Percentiles rank a stretch among this genome's conserved stretches.
phyloP scores from a whole-genome alignment of 2,797 vertebrate genomes.

The Galagoides demidoff region DNA sequence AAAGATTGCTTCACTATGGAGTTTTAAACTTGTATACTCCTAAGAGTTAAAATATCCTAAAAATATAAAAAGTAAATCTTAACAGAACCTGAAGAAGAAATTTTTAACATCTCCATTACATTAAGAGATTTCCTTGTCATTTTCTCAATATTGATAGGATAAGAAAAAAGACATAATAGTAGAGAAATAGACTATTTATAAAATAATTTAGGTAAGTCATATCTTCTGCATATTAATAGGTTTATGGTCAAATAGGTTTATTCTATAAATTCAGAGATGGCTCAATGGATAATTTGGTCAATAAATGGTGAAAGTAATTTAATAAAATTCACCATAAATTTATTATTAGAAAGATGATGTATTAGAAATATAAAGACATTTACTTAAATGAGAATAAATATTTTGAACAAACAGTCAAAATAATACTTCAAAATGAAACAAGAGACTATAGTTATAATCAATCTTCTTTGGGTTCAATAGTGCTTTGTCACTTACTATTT shows the following conservation, averaged over 20 bases:
- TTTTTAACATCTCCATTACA: background rate
- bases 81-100: background rate
- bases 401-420: background rate
- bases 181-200: background rate
- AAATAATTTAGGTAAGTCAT: background rate
- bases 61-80: background rate
- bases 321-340: background rate
- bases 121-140: background rate
- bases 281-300: background rate
- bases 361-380: background rate
- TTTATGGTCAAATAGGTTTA: background rate
- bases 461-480: background rate
- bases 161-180: background rate
- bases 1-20: background rate
- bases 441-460: background rate
- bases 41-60: background rate
- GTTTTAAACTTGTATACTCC: background rate
- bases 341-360: no score
- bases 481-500: background rate
- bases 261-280: background rate
- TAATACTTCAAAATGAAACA: background rate
- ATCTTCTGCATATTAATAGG: background rate
- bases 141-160: background rate
- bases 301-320: background rate
- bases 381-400: background rate